These are phyloP conservation scores for Malurus leucopterus DNA, from an alignment of 2,797 vertebrate genomes.

Conservation along the genomic window DNA sequence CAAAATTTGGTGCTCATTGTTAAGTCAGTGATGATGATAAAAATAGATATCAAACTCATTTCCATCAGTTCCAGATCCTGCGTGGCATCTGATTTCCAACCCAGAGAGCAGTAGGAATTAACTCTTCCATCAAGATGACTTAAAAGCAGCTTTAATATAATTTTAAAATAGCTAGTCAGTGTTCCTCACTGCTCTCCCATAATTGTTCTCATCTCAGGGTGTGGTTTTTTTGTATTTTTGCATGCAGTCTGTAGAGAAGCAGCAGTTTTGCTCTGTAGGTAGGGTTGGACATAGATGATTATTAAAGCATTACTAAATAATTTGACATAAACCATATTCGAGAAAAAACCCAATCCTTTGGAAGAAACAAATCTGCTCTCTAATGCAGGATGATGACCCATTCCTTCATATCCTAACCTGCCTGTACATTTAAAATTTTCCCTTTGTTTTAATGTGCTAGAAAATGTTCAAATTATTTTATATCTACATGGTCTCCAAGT, in stretches of 20 bases:
- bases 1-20: slow-evolving; percentile 62
- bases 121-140: slow-evolving; percentile 26
- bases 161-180: slow-evolving; percentile 36
- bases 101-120: slow-evolving; percentile 45
- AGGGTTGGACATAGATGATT: not conserved
- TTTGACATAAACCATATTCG: not conserved
- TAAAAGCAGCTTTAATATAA: slow-evolving; percentile 32
- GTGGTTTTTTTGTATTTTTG: not conserved
- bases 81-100: slow-evolving; percentile 49
- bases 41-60: slow-evolving; percentile 59
- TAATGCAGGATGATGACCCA: not conserved
- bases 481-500: not conserved
- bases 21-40: slow-evolving; percentile 59
- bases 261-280: not conserved
- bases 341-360: not conserved
- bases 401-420: not conserved
- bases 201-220: not conserved
- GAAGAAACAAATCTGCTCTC: not conserved
- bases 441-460: not conserved
- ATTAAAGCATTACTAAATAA: not conserved
- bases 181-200: not conserved
- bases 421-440: not conserved
- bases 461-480: not conserved
- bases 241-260: not conserved
- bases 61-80: slow-evolving; percentile 43